A percentile compares a stretch with the other conserved stretches of the same genome.
These are phyloP conservation scores for Habrosyne pyritoides DNA, from an alignment of 2,888 invertebrate species.

Conservation along the genomic window DNA sequence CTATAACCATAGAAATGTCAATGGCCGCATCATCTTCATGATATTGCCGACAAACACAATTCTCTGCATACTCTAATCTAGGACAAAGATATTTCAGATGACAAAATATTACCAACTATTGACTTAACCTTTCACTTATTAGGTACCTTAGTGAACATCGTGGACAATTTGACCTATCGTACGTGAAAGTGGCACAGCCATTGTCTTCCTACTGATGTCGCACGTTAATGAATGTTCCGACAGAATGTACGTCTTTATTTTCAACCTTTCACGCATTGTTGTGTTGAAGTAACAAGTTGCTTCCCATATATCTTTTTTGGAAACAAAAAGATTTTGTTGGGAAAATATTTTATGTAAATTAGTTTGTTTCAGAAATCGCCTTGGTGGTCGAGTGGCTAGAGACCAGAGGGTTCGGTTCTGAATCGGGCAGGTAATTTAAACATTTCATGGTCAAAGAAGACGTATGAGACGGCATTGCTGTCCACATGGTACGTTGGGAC, in stretches of 20 bases:
- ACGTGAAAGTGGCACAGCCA: not conserved
- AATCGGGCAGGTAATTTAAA: too few species aligned
- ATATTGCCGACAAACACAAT: too few species aligned
- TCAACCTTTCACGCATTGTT: slow-evolving; percentile 1
- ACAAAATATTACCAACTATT: not conserved
- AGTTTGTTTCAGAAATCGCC: too few species aligned
- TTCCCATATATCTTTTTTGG: not conserved
- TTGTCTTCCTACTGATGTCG: not conserved
- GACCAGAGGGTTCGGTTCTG: too few species aligned
- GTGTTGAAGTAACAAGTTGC: not conserved
- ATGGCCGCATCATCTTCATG: too few species aligned
- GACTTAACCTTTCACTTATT: not conserved
- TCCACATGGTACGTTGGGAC: too few species aligned
- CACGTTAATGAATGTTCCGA: slow-evolving; percentile 1
- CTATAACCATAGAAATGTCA: too few species aligned
- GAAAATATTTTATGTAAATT: not conserved
- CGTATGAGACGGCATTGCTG: too few species aligned
- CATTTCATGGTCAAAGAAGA: too few species aligned
- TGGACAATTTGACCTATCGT: not conserved
- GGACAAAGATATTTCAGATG: too few species aligned
- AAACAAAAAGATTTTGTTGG: not conserved
- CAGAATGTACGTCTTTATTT: not conserved
- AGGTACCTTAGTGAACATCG: not conserved
- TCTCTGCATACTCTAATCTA: too few species aligned
- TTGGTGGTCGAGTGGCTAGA: too few species aligned